Conservation (phyloP, 2,113 vertebrate species). For the Phyllostomus hastatus region DNA sequence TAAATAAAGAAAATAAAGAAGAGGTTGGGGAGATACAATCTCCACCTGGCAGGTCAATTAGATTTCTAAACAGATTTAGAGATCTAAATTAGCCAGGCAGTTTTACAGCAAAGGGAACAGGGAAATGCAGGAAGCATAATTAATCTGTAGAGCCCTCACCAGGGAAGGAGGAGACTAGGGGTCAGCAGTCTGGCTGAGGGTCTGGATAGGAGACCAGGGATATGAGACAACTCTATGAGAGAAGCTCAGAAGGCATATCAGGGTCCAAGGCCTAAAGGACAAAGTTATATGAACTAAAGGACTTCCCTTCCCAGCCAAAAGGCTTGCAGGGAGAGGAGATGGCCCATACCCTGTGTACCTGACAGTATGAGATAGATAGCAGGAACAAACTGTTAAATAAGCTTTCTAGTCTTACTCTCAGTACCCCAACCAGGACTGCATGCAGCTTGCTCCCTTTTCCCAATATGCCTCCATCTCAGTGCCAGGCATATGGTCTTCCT, state of each 20-base stretch:
- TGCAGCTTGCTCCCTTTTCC: not conserved
- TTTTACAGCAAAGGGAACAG: not conserved
- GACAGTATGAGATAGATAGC: not conserved
- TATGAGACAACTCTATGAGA: not conserved
- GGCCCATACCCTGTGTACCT: not conserved
- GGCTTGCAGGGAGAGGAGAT: not conserved
- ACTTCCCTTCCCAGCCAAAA: not conserved
- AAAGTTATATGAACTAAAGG: not conserved
- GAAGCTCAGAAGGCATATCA: not conserved
- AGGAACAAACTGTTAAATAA: not conserved
- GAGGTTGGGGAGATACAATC: not conserved
- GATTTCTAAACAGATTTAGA: not conserved
- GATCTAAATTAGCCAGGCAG: constrained; percentile 7
- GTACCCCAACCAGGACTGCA: not conserved
- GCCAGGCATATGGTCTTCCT: not conserved
- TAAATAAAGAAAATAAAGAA: constrained; percentile 13
- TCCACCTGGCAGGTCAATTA: not conserved
- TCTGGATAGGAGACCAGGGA: not conserved
- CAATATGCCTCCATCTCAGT: not conserved
- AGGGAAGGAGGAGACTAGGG: not conserved
- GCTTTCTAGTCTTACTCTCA: not conserved
- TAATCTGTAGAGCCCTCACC: not conserved
- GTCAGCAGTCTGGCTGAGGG: not conserved
- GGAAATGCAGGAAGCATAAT: not conserved
- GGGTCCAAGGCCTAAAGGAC: not conserved